phyloP scores from a whole-genome alignment of 2,113 vertebrate genomes.

The zebrafish (Danio rerio) region GRCz12tu NC_133199.1:31115501-31116000 shows the following conservation, averaged over 20 bases:
- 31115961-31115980: slow-evolving; percentile 23
- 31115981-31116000: slow-evolving; percentile 42
- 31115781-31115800: slow-evolving; percentile 56
- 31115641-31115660: slow-evolving; percentile 34
- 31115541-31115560: slow-evolving; percentile 27
- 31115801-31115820: slow-evolving; percentile 45
- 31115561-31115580: slow-evolving; percentile 30
- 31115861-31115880: slow-evolving; percentile 40
- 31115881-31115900: slow-evolving; percentile 15
- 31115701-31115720: slow-evolving; percentile 51
- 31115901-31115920: not conserved
- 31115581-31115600: slow-evolving; percentile 4
- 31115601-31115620: not conserved
- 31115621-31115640: slow-evolving; percentile 40
- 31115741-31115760: slow-evolving; percentile 46
- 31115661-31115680: slow-evolving; percentile 42
- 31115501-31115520: slow-evolving; percentile 30
- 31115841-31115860: slow-evolving; percentile 20
- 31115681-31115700: slow-evolving; percentile 50
- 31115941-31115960: slow-evolving; percentile 15
- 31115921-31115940: slow-evolving; percentile 31
- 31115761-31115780: slow-evolving; percentile 54
- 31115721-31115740: slow-evolving; percentile 44
- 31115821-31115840: slow-evolving; percentile 46
- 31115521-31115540: not conserved